Percentiles rank a stretch among this genome's conserved stretches.
Conservation (phyloP, 2,888 invertebrate genomes). For the Polydrusus tereticollis region DNA sequence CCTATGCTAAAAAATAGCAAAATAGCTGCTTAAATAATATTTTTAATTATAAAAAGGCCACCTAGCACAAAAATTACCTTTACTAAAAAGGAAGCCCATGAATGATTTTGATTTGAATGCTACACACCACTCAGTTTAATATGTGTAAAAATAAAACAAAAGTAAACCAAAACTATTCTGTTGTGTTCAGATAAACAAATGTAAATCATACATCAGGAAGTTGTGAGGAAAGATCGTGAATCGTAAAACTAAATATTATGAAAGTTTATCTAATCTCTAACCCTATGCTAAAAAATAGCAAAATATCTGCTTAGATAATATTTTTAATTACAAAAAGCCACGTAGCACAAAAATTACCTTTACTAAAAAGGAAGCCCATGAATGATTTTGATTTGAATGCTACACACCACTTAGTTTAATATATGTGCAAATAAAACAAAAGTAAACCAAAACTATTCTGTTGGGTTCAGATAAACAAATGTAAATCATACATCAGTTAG, state of each 20-base stretch:
- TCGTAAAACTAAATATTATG: not conserved
- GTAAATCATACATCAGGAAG: not conserved
- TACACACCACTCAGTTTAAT: too few relatives aligned
- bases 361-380: too few relatives aligned
- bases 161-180: not conserved
- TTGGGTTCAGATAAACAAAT: not conserved
- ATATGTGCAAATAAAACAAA: not conserved
- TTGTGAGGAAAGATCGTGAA: not conserved
- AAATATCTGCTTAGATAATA: not conserved
- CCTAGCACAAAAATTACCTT: too few relatives aligned
- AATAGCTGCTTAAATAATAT: not conserved
- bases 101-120: too few relatives aligned
- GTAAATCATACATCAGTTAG: not conserved
- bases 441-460: not conserved
- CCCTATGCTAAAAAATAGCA: not conserved
- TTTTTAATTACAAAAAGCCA: slow-evolving; percentile 38
- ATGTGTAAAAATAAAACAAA: not conserved
- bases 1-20: not conserved
- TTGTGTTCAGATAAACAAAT: not conserved
- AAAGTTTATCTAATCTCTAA: not conserved
- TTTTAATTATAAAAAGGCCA: slow-evolving; percentile 38
- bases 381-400: too few relatives aligned
- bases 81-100: too few relatives aligned
- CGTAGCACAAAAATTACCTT: too few relatives aligned
- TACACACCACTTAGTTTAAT: too few relatives aligned